Percentiles rank a stretch among this genome's conserved stretches.
phyloP scores from a whole-genome alignment of 2,797 vertebrate genomes.

The Darevskia mixta region DNA sequence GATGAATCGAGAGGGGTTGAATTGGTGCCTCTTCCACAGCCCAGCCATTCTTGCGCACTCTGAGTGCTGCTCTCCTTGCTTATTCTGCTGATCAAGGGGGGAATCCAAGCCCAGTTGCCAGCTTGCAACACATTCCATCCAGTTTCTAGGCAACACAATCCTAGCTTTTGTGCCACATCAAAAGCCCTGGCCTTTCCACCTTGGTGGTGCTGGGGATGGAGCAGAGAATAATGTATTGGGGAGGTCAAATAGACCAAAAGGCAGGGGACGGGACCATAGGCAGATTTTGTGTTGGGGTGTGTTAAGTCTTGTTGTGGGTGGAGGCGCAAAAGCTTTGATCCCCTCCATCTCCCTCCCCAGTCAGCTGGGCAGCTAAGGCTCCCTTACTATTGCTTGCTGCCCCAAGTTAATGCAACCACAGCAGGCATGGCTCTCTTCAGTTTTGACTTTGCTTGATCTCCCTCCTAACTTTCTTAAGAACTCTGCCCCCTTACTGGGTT shows the following conservation, averaged over 20 bases:
- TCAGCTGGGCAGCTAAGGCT: too few species aligned
- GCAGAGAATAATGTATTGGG: background rate
- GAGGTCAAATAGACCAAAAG: background rate
- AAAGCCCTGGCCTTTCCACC: background rate
- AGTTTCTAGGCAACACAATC: constrained; percentile 34
- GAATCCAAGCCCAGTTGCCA: background rate
- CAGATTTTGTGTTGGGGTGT: background rate
- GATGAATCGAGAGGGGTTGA: background rate
- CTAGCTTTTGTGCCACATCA: background rate
- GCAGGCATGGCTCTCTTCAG: background rate
- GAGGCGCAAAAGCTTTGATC: background rate
- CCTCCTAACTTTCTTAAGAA: too few species aligned
- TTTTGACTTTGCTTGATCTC: background rate
- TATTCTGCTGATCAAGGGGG: background rate
- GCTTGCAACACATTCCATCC: background rate
- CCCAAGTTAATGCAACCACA: background rate
- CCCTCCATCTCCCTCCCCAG: background rate
- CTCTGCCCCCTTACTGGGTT: too few species aligned
- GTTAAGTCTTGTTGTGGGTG: background rate
- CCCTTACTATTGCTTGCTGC: background rate
- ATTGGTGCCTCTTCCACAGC: background rate
- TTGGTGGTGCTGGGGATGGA: background rate
- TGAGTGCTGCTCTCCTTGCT: constrained; percentile 12
- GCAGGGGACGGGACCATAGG: background rate
- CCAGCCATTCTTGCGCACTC: background rate